phyloP scores from a whole-genome alignment of 2,888 invertebrate species.

The Heteropelma amictum region DNA sequence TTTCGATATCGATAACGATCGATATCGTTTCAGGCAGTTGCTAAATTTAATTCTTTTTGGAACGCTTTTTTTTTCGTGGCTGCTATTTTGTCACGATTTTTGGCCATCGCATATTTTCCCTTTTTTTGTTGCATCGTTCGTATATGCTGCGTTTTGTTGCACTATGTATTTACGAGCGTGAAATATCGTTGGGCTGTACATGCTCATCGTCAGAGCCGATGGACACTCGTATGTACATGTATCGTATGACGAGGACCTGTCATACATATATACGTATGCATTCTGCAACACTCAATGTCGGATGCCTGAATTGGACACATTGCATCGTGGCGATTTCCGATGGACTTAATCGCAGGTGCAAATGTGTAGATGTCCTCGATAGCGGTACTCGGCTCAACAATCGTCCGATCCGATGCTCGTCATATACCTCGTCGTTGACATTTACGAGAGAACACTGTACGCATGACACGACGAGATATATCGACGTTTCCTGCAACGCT shows the following conservation, averaged over 20 bases:
- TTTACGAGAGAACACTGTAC: too few species aligned
- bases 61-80: too few species aligned
- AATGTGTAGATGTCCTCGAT: slow-evolving; percentile 37
- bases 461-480: background rate
- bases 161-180: too few species aligned
- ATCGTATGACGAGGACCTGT: too few species aligned
- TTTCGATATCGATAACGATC: too few species aligned
- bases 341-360: slow-evolving; percentile 39
- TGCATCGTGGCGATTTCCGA: slow-evolving; percentile 38
- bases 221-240: background rate
- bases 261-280: background rate
- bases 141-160: too few species aligned
- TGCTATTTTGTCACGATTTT: too few species aligned
- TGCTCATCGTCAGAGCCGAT: slow-evolving; percentile 20
- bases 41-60: too few species aligned
- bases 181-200: background rate
- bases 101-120: too few species aligned
- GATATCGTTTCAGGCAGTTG: too few species aligned
- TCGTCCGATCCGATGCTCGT: slow-evolving; percentile 8
- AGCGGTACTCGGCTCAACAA: slow-evolving; percentile 22
- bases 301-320: slow-evolving; percentile 41
- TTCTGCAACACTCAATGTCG: slow-evolving; percentile 29
- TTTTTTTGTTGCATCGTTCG: too few species aligned
- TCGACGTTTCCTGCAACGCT: slow-evolving; percentile 14
- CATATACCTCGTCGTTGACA: slow-evolving; percentile 4